phyloP scores from a whole-genome alignment of 2,888 invertebrate genomes.

The Acleris laterana region DNA sequence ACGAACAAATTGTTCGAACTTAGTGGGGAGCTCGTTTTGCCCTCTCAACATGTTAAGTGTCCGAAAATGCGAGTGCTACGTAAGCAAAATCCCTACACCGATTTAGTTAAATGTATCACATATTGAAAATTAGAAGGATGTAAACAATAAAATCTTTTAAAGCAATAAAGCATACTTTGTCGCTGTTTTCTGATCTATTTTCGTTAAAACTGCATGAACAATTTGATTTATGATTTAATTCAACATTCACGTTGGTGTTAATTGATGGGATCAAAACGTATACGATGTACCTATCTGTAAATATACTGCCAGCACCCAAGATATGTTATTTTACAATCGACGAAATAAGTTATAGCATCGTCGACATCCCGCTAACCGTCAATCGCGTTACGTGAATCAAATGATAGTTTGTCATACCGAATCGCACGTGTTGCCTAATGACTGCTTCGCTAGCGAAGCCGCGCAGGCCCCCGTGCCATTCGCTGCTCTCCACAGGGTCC shows the following conservation, averaged over 20 bases:
- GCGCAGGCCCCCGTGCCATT: constrained; percentile 79
- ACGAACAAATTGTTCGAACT: constrained; percentile 6
- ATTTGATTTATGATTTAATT: no score
- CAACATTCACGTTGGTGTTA: no score
- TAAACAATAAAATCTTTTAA: constrained; percentile 43
- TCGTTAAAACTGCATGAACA: background rate
- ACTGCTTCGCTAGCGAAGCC: constrained; percentile 81
- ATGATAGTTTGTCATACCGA: constrained; percentile 71
- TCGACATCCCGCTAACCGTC: constrained; percentile 56
- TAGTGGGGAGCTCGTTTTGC: constrained; percentile 2
- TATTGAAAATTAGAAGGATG: constrained; percentile 51
- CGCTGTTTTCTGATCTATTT: background rate
- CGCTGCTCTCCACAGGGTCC: constrained; percentile 82
- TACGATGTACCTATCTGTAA: background rate
- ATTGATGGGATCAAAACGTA: no score
- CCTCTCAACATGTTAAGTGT: constrained; percentile 43
- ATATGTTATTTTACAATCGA: background rate
- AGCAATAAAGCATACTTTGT: background rate
- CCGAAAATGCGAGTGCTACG: constrained; percentile 52
- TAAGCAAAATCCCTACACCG: constrained; percentile 58
- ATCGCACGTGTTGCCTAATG: constrained; percentile 82
- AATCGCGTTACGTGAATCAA: constrained; percentile 55
- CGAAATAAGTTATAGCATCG: background rate
- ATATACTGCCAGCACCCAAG: constrained; percentile 1
- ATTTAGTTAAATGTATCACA: constrained; percentile 49